These are phyloP conservation scores for Cygnus buccinator DNA, from an alignment of 2,113 vertebrate genomes.

Conservation along the genomic window DNA sequence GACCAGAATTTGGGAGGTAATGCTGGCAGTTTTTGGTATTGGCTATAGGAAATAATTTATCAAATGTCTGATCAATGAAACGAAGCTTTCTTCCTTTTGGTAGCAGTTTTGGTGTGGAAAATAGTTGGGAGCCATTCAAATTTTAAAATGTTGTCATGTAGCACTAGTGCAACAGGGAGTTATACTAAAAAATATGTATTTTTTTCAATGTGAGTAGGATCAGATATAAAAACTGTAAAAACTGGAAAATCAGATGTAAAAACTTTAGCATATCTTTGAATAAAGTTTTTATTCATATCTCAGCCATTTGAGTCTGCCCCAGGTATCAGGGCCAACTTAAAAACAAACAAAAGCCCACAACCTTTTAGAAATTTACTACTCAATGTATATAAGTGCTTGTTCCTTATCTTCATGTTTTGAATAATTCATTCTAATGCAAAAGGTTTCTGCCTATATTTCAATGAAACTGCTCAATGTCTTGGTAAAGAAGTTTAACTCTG, in stretches of 20 bases:
- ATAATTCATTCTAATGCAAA: background rate
- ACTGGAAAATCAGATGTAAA: background rate
- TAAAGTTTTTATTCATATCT: background rate
- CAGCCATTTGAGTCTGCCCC: background rate
- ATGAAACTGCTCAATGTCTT: background rate
- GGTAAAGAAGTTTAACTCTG: background rate
- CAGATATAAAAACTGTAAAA: background rate
- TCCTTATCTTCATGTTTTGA: background rate
- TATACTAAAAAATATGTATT: background rate
- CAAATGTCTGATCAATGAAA: background rate
- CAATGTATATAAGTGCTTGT: background rate
- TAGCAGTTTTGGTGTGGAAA: background rate
- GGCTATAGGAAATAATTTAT: background rate
- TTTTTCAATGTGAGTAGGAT: background rate
- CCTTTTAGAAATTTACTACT: background rate
- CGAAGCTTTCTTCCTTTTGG: background rate
- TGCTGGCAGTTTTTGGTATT: background rate
- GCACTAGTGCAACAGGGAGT: background rate
- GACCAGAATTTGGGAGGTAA: background rate
- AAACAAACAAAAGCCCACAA: too few relatives aligned
- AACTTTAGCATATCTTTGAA: background rate
- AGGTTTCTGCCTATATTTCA: background rate
- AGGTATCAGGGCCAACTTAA: background rate
- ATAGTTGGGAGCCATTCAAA: background rate
- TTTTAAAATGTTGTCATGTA: background rate